Conservation (phyloP, 1,140 invertebrate species). For the Heliconius eleuchia region DNA sequence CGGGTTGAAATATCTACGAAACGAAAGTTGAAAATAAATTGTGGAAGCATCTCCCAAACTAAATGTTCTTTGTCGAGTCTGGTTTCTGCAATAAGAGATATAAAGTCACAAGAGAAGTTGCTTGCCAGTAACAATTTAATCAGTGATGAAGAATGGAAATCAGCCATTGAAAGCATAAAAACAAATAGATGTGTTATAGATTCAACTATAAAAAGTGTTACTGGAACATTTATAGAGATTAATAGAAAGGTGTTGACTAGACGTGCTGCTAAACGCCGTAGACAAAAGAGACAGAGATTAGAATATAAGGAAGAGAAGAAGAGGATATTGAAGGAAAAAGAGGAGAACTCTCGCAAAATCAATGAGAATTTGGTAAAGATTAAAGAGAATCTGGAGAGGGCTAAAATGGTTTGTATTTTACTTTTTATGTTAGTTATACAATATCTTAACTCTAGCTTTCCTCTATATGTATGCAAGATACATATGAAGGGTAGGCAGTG, state of each 20-base stretch:
- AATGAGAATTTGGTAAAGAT: constrained; percentile 83
- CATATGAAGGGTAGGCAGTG: too few relatives aligned
- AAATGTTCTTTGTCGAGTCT: constrained; percentile 42
- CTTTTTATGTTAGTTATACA: neutral
- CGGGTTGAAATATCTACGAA: neutral
- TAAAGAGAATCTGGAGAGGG: constrained; percentile 83
- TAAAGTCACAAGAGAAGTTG: constrained; percentile 71
- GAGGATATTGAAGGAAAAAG: constrained; percentile 61
- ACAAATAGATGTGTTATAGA: constrained; percentile 76
- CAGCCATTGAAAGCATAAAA: constrained; percentile 72
- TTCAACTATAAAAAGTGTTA: constrained; percentile 64
- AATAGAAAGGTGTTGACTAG: constrained; percentile 79
- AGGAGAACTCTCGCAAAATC: constrained; percentile 81
- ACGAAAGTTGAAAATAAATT: constrained; percentile 11
- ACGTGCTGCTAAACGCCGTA: constrained; percentile 81
- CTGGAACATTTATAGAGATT: constrained; percentile 65
- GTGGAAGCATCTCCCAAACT: neutral
- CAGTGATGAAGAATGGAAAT: constrained; percentile 80
- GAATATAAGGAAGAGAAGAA: constrained; percentile 73
- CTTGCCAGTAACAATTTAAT: constrained; percentile 72
- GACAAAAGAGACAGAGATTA: constrained; percentile 71
- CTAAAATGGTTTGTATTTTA: constrained; percentile 79
- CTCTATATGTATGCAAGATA: too few relatives aligned
- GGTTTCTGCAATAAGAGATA: constrained; percentile 59
- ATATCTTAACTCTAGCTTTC: too few relatives aligned